phyloP scores from a whole-genome alignment of 1,140 invertebrate genomes.

The Homarus americanus region DNA sequence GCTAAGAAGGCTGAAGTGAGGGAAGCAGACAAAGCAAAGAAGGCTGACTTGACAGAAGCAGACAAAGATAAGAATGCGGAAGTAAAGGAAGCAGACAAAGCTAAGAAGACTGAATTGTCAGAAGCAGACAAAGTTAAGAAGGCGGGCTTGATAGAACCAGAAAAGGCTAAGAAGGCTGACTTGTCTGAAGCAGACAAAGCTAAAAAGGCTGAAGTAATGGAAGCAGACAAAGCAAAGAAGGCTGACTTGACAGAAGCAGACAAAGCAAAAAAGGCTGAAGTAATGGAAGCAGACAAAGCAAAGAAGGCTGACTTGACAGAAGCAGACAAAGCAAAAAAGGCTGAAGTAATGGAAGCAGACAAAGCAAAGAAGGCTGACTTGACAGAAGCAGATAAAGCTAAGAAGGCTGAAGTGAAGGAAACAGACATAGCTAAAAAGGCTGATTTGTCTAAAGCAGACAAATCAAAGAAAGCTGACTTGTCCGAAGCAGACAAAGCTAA shows the following conservation, averaged over 20 bases:
- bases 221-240: not conserved
- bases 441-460: too few relatives aligned
- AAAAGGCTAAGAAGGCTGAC: not conserved
- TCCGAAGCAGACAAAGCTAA: too few relatives aligned
- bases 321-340: not conserved
- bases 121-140: not conserved
- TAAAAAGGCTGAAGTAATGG: not conserved
- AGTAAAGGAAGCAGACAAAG: not conserved
- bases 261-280: not conserved
- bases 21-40: conserved; percentile 6
- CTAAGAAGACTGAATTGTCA: not conserved
- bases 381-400: too few relatives aligned
- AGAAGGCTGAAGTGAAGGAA: not conserved
- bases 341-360: not conserved
- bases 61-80: not conserved
- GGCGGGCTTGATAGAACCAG: not conserved
- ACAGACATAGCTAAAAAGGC: too few relatives aligned
- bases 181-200: not conserved
- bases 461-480: not conserved
- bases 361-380: not conserved
- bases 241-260: too few relatives aligned
- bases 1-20: not conserved
- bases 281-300: not conserved
- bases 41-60: not conserved
- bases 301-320: not conserved